Conservation (phyloP, 2,113 vertebrate genomes). For the Malurus elegans region DNA sequence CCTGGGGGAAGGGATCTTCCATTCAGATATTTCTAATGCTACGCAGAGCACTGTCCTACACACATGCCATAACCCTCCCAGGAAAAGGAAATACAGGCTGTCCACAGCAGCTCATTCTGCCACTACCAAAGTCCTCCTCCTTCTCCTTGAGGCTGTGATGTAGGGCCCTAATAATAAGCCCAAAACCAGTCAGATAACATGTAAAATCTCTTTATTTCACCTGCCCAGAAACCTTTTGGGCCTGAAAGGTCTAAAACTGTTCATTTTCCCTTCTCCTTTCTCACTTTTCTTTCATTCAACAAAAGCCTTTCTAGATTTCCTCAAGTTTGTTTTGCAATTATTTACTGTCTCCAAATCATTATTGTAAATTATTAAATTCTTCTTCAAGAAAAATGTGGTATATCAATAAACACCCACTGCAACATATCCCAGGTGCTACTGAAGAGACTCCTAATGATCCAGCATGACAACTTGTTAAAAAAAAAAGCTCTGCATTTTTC, state of each 20-base stretch:
- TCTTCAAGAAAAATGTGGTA: background rate
- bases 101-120: background rate
- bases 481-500: background rate
- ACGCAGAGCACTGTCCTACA: background rate
- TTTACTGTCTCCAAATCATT: background rate
- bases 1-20: background rate
- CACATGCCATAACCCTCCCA: background rate
- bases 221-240: background rate
- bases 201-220: background rate
- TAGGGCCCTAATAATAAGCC: background rate
- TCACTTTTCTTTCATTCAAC: background rate
- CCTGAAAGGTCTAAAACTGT: background rate
- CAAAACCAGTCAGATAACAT: background rate
- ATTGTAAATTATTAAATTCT: background rate
- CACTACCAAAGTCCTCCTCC: background rate
- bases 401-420: background rate
- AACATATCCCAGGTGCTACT: background rate
- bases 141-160: background rate
- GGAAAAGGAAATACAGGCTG: background rate
- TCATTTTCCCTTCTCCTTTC: background rate
- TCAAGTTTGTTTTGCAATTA: background rate
- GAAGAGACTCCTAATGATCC: background rate
- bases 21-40: background rate
- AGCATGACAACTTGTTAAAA: background rate
- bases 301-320: background rate